Base-by-base conservation (phyloP, 2,797 vertebrate genomes). In the Dipus sagitta region DNA sequence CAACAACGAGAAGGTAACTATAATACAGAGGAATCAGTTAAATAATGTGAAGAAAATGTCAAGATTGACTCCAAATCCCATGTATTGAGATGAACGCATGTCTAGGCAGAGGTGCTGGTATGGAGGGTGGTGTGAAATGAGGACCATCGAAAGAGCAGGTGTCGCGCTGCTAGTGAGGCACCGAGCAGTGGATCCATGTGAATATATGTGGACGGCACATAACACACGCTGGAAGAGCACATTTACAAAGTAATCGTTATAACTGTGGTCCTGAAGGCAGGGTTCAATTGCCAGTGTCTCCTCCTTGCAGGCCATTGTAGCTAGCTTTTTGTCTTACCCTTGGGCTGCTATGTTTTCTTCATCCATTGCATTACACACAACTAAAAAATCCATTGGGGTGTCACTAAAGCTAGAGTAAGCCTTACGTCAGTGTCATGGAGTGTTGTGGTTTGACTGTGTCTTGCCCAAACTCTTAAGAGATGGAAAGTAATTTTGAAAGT, bases 221-320 rank as follows among this genome's bases (percentile, higher is more conserved):
- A n/a, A 1, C 32, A 13, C 0, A 0, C 0, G 11, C 30, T 13
- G 52, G 78, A 34, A 13, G 62, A 9, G 20, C 20, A 0, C 2
- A 23, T 10, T 2, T 21, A 34, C 7, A 60, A 70, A n/a, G 6
- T 8, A 58, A 47, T 18, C 24, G 3, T 13, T 7, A 3, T 15
- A 34, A 26, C 34, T 17, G 30, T 28, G 64, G 71, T 23, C 17
- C 34, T 28, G 64, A 54, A 42, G 30, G 42, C 12, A 18, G 34
- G 15, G 30, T 1, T 17, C 21, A 5, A 5, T 17, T 4, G 77
- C 42, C 26, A 0, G 12, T 6, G 13, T 26, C 62, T 64, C 64
- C 24, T 18, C 18, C 58, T 23, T 0, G 1, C 0, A 23, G 28
- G 30, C 58, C 6, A 0, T 21, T 0, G 0, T 4, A 11, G 20